Percentiles rank a stretch among this genome's conserved stretches.
These are phyloP conservation scores for Tamias sibiricus DNA, from an alignment of 2,113 vertebrate species.

Conservation along the genomic window DNA sequence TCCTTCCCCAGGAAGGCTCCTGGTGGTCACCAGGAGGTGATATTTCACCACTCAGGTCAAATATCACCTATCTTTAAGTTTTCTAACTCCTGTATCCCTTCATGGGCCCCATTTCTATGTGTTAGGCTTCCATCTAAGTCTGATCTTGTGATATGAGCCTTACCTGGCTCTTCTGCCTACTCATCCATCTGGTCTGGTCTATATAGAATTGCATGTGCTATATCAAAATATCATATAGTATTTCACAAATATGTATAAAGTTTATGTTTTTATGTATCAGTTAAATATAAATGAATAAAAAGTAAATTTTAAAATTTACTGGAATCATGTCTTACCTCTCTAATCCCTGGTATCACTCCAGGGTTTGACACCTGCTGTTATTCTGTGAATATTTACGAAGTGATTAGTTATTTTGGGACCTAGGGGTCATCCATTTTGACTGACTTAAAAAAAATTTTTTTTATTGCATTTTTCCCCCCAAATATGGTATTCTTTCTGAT, in stretches of 20 bases:
- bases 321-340: background rate
- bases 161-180: background rate
- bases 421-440: background rate
- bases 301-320: background rate
- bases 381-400: background rate
- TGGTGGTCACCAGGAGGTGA: too few relatives aligned
- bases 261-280: background rate
- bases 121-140: background rate
- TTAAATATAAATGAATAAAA: background rate
- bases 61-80: background rate
- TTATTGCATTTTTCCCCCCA: too few relatives aligned
- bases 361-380: background rate
- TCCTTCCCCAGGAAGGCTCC: background rate
- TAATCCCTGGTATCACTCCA: background rate
- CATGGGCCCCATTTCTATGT: background rate
- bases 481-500: background rate
- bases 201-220: background rate
- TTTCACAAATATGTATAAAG: background rate
- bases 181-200: background rate
- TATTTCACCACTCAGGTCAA: background rate
- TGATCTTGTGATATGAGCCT: background rate
- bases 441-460: background rate
- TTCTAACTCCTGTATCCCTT: background rate
- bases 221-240: background rate
- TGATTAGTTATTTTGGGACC: background rate